Conservation (phyloP, 2,888 invertebrate species). For the Taphrorychus bicolor region DNA sequence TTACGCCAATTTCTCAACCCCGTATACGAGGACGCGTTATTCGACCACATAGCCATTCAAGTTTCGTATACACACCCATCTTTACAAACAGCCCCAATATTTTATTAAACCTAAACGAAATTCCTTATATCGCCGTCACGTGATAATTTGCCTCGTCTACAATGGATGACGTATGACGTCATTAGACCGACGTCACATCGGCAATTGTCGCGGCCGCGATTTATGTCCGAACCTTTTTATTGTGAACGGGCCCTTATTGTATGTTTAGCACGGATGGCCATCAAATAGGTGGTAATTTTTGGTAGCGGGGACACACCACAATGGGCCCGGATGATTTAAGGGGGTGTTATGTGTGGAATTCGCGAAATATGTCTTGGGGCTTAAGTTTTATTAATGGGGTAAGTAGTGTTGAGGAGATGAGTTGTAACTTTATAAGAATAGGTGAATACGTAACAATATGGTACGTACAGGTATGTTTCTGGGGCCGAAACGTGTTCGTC, state of each 20-base stretch:
- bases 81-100: conserved; percentile 37
- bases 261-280: conserved; percentile 26
- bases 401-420: no score
- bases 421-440: no score
- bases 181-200: conserved; percentile 42
- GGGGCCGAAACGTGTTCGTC: no score
- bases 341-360: conserved; percentile 33
- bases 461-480: no score
- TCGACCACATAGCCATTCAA: conserved; percentile 20
- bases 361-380: conserved; percentile 14
- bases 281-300: conserved; percentile 40
- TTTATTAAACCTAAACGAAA: conserved; percentile 40
- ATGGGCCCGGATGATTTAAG: conserved; percentile 31
- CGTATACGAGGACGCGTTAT: conserved; percentile 11
- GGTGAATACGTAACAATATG: no score
- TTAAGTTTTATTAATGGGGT: background rate
- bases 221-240: conserved; percentile 40
- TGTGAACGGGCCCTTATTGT: conserved; percentile 32
- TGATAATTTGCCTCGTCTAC: conserved; percentile 39
- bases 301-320: conserved; percentile 9
- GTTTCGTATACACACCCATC: conserved; percentile 22
- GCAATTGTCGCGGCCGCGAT: conserved; percentile 38
- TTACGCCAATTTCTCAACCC: conserved; percentile 18
- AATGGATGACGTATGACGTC: conserved; percentile 41
- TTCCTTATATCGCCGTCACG: conserved; percentile 43